Conservation (phyloP, 2,888 invertebrate species). For the Eilema depressum region DNA sequence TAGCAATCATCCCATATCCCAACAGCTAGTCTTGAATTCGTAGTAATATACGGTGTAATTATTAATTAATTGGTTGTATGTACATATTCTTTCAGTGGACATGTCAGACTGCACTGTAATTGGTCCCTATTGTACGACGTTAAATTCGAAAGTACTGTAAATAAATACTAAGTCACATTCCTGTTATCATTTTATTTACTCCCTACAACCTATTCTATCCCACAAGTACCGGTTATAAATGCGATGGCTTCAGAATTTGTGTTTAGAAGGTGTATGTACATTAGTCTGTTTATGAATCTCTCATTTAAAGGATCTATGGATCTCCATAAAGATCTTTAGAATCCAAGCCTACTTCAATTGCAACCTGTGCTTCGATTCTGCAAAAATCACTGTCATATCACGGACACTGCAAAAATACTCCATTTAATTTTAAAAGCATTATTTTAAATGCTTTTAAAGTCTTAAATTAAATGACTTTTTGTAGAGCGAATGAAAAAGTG, state of each 20-base stretch:
- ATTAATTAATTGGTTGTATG: not conserved
- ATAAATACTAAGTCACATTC: constrained; percentile 44
- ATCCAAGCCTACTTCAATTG: too few relatives aligned
- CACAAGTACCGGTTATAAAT: not conserved
- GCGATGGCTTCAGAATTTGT: too few relatives aligned
- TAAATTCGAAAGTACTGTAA: constrained; percentile 41
- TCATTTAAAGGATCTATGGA: not conserved
- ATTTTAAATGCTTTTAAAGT: too few relatives aligned
- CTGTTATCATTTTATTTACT: constrained; percentile 31
- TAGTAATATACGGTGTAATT: not conserved
- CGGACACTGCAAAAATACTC: too few relatives aligned
- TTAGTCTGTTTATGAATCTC: too few relatives aligned
- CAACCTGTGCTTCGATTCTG: not conserved
- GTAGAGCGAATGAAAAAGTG: too few relatives aligned
- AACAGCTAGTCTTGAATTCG: not conserved
- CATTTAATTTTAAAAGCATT: too few relatives aligned
- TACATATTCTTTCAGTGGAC: constrained; percentile 26
- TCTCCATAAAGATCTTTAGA: not conserved
- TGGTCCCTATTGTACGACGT: constrained; percentile 24
- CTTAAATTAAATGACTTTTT: too few relatives aligned
- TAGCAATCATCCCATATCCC: not conserved
- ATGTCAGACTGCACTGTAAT: constrained; percentile 32
- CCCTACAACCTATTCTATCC: not conserved
- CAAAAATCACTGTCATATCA: too few relatives aligned
- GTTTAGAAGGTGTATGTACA: too few relatives aligned